A percentile compares a stretch with the other conserved stretches of the same genome.
Evolutionary conservation across 92 coral and sea anemone genomes (phyloP).

Genomic region (Blastomussa wellsi): DNA sequence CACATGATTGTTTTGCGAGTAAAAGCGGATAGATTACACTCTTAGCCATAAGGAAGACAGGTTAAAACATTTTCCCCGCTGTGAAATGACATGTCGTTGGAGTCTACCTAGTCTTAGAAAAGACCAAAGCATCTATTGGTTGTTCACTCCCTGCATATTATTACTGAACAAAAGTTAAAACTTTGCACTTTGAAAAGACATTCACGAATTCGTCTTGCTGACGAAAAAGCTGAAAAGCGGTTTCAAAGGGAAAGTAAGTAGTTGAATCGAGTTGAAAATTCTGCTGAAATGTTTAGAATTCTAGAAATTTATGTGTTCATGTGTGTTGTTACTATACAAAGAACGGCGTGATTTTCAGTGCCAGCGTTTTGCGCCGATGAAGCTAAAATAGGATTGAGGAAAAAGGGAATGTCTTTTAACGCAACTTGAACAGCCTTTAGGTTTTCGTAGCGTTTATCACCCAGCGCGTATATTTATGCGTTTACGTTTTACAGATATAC

Average conservation of each 20-base stretch:
- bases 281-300: background rate
- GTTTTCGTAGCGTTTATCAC: background rate
- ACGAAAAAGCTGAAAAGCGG: background rate
- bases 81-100: background rate
- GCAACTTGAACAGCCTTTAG: background rate
- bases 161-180: background rate
- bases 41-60: background rate
- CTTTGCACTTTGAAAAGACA: background rate
- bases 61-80: background rate
- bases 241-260: background rate
- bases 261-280: background rate
- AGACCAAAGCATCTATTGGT: background rate
- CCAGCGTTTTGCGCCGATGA: background rate
- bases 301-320: background rate
- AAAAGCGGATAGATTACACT: background rate
- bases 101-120: background rate
- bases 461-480: background rate
- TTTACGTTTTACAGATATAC: background rate
- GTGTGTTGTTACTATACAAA: too few species aligned
- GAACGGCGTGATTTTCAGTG: background rate
- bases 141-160: background rate
- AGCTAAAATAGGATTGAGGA: background rate
- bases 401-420: background rate
- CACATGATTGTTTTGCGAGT: background rate
- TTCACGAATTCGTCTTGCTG: background rate